phyloP scores from a whole-genome alignment of 2,113 vertebrate species.

The Onychorhynchus coronatus region DNA sequence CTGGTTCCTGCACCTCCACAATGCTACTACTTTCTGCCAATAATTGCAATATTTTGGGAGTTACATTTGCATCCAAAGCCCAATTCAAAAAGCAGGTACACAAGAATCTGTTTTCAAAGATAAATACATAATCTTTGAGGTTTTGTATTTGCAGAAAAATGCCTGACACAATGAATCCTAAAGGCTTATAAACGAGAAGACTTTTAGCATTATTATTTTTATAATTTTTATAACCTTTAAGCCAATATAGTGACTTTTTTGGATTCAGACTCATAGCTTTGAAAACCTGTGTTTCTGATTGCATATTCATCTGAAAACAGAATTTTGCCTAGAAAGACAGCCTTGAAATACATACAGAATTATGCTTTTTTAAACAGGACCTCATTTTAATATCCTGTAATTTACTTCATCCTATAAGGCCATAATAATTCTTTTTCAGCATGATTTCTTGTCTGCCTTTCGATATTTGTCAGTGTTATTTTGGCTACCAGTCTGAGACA shows the following conservation, averaged over 20 bases:
- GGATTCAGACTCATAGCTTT: background rate
- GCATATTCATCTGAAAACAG: background rate
- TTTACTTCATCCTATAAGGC: background rate
- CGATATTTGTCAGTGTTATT: background rate
- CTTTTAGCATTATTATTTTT: background rate
- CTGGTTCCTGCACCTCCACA: background rate
- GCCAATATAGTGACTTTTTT: background rate
- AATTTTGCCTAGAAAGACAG: background rate
- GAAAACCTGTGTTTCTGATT: background rate
- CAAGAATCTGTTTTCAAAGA: background rate
- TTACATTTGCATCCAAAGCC: background rate
- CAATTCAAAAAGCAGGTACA: background rate
- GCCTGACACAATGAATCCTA: background rate
- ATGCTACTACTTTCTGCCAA: background rate
- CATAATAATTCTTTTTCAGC: background rate
- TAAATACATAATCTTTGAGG: background rate
- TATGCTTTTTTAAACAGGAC: background rate
- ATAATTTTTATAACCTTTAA: background rate
- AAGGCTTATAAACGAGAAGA: background rate
- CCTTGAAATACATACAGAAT: background rate
- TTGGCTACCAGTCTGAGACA: background rate
- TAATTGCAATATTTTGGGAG: background rate
- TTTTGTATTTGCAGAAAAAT: background rate
- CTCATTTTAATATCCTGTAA: background rate
- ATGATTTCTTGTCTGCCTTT: fast-evolving